Base-by-base conservation (phyloP, 1,140 invertebrate species). In the Ptiloglossa arizonensis region DNA sequence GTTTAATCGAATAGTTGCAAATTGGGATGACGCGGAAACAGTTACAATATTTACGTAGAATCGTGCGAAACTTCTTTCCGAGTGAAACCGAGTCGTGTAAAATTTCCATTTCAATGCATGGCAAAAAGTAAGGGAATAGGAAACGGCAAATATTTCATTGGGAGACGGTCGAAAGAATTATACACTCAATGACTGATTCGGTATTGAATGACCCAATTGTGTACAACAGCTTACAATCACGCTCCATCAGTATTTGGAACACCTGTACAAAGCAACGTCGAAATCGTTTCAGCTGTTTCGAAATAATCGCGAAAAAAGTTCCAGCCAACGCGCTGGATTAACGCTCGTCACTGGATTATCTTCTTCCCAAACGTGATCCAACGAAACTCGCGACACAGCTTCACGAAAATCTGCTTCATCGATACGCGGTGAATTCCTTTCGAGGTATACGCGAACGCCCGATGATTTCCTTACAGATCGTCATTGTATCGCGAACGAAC, bases 191-290 rank as follows among this genome's bases (percentile, higher is more conserved):
- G 17, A 68, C 50, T 54, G 57, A 60, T 60, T 60, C 56, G 44
- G 4, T 52, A 72, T 57, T 5, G 56, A 52, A 52, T 24, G 69
- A 72, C 44, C 69, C 29, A 72, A 62, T 60, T 72, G 69, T 52
- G n/a, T 41, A 38, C 29, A 41, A 35, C 70, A 22, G 69, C 69
- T 48, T 50, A 62, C 44, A 50, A 62, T 62, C 56, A 60, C 35
- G 59, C 24, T 56, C 22, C 22, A 50, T 17, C 24, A 2, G 38
- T 46, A 57, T 75, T 44, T 44, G n/a, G 19, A 57, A 59, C 72
- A 67, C 72, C 63, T 75, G 72, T 68, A 50, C 41, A 68, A 75
- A 75, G 73, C 54, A 24, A 67, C 63, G 11, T 24, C 5, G 35
- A 74, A 50, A 75, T 46, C 17, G 60, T n/a, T 74, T 56, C 60